Conservation (phyloP, 2,888 invertebrate species). For the Tipula vernalis region DNA sequence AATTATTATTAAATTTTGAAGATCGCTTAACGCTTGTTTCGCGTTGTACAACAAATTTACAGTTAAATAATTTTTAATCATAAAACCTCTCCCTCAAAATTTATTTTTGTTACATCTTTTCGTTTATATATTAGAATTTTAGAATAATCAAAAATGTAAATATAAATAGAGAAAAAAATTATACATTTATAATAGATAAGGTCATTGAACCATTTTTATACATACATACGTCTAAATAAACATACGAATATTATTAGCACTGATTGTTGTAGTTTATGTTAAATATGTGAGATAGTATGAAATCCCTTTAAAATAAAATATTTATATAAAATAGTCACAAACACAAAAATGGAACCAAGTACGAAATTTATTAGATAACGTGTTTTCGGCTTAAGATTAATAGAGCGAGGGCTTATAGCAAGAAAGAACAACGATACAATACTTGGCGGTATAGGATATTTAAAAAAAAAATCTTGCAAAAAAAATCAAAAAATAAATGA, state of each 20-base stretch:
- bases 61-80: not conserved
- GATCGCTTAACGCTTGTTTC: not conserved
- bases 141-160: not conserved
- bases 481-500: no score
- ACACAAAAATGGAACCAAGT: not conserved
- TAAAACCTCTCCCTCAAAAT: not conserved
- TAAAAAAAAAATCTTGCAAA: no score
- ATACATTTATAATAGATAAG: not conserved
- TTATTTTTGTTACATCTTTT: constrained; percentile 1
- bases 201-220: not conserved
- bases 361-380: not conserved
- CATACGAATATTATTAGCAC: not conserved
- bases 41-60: not conserved
- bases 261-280: not conserved
- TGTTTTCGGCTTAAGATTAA: not conserved
- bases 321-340: not conserved
- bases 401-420: not conserved
- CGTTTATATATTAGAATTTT: not conserved
- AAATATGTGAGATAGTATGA: not conserved
- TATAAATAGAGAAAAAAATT: not conserved
- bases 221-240: not conserved
- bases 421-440: not conserved
- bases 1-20: not conserved
- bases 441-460: not conserved
- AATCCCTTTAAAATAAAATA: not conserved